These are phyloP conservation scores for Momotus momota DNA, from an alignment of 2,797 vertebrate species.

Conservation along the genomic window DNA sequence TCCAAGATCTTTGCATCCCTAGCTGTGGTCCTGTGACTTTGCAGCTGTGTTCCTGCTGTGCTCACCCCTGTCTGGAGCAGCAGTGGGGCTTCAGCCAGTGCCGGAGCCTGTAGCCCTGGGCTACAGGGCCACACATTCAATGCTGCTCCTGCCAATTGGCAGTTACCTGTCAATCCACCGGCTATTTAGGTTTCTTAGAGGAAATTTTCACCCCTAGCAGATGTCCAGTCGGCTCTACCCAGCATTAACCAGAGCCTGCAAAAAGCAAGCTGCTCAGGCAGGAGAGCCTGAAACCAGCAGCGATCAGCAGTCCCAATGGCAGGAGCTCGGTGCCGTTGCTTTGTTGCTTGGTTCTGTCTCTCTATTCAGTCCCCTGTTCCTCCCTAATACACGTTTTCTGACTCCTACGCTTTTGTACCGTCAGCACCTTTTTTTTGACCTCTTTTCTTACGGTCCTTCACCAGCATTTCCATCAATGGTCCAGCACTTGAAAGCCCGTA, in stretches of 20 bases:
- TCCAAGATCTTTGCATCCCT: neutral
- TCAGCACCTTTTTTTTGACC: neutral
- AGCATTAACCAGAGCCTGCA: neutral
- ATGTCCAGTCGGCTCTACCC: neutral
- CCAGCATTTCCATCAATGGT: neutral
- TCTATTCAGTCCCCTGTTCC: neutral
- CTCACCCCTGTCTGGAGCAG: neutral
- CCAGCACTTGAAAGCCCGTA: neutral
- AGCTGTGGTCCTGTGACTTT: neutral
- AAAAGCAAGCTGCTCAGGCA: neutral
- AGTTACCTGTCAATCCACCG: neutral
- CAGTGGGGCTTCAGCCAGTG: neutral
- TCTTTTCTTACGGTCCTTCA: neutral
- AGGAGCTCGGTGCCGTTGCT: neutral
- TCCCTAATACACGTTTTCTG: neutral
- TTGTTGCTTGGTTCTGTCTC: neutral
- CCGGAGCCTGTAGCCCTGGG: too few species aligned
- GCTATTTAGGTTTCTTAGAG: neutral
- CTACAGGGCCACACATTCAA: neutral
- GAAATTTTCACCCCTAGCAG: neutral
- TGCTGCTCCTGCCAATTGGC: neutral
- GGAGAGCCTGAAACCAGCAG: neutral
- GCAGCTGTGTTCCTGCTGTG: neutral
- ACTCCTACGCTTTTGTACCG: neutral
- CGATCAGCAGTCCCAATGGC: accelerated